Evolutionary conservation across 2,113 vertebrate species (phyloP).

Genomic region (Mugil cephalus): DNA sequence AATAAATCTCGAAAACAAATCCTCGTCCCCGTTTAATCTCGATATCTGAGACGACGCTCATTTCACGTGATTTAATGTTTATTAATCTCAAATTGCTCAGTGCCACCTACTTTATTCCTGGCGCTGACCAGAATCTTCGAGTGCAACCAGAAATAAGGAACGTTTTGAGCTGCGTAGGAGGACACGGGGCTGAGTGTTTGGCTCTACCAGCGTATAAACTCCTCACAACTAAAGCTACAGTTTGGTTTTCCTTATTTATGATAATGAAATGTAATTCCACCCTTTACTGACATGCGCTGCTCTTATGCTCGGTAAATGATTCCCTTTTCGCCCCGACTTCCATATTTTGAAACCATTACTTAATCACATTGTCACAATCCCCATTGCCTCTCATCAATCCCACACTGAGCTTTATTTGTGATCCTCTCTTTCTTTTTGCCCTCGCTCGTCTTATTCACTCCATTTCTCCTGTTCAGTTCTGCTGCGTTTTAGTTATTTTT

Average conservation of each 20-base stretch:
- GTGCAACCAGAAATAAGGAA: constrained; percentile 21
- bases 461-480: constrained; percentile 64
- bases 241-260: constrained; percentile 67
- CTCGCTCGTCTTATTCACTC: constrained; percentile 64
- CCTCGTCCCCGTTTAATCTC: neutral
- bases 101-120: neutral
- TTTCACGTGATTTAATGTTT: constrained; percentile 3
- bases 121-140: constrained; percentile 17
- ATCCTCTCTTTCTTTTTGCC: constrained; percentile 71
- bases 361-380: constrained; percentile 85
- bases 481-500: constrained; percentile 61
- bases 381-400: constrained; percentile 79
- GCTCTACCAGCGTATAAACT: constrained; percentile 50
- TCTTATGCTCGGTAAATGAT: constrained; percentile 70
- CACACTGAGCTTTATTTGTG: constrained; percentile 75
- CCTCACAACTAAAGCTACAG: constrained; percentile 53
- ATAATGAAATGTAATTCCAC: constrained; percentile 78
- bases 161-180: constrained; percentile 20
- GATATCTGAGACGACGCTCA: neutral
- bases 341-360: constrained; percentile 80
- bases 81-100: constrained; percentile 13
- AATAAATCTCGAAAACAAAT: too few species aligned
- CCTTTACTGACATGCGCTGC: constrained; percentile 72
- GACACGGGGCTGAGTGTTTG: constrained; percentile 32
- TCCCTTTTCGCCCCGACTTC: constrained; percentile 67